Percentiles rank a stretch among this genome's conserved stretches.
Evolutionary conservation across 30 jellyfish, hydroid and myxozoan genomes (phyloP).

Genomic region (Hydractinia echinata): DNA sequence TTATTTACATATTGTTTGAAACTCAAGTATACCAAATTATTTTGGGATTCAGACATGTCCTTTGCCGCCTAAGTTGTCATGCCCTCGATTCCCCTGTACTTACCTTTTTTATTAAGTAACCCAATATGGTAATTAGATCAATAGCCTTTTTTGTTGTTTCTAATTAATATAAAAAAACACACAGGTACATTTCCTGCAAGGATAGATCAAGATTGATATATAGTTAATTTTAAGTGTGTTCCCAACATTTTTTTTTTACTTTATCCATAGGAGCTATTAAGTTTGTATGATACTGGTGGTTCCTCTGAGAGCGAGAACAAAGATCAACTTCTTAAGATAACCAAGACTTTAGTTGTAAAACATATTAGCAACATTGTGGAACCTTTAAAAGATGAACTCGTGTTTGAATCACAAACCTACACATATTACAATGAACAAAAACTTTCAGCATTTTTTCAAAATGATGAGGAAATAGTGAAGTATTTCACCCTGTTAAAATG

Average conservation of each 20-base stretch:
- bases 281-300: constrained; percentile 24
- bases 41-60: no score
- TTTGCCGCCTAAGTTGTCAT: neutral
- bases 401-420: neutral
- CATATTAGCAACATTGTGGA: neutral
- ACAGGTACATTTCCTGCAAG: no score
- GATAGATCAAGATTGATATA: no score
- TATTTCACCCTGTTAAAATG: neutral
- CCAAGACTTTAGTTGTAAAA: constrained; percentile 4
- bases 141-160: constrained; percentile 1
- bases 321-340: neutral
- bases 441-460: neutral
- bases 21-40: no score
- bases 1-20: no score
- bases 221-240: no score
- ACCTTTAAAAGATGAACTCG: neutral
- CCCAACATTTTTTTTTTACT: neutral
- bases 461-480: neutral
- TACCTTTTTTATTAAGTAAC: neutral
- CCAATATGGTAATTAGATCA: neutral
- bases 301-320: constrained; percentile 25
- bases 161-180: neutral
- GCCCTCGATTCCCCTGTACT: neutral
- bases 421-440: neutral
- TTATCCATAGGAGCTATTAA: constrained; percentile 44